Evolutionary conservation across 2,797 vertebrate genomes (phyloP), one percentile per base, ranked within the genome.

Genomic region (Eulemur coronatus): DNA sequence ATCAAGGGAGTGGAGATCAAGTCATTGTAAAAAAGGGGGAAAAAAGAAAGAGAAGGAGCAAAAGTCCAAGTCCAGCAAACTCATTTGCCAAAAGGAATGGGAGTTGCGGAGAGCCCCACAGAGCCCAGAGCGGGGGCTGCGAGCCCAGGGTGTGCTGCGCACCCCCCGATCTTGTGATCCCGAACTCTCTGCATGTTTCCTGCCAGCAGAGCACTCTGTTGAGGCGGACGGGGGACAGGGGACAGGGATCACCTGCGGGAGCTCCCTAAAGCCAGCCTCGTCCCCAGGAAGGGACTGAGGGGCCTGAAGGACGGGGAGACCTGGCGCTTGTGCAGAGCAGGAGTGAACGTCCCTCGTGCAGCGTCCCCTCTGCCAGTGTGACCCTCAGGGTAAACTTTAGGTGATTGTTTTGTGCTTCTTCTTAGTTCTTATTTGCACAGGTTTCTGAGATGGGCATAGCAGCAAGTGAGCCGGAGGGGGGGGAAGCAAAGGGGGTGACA

Each of bases 341-440:
- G 8, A 8, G 2, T 2, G 22, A 0, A 5, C 17, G 24, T 12
- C 15, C 73, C 24, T 33, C n/a, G 11, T 48, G 3, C 14, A 24
- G n/a, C 35, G 61, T 22, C 15, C 46, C 12, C 33, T 59, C 87
- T 30, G 5, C 67, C 75, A n/a, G 41, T 6, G 15, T 38, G 10
- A 17, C n/a, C 33, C 59, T 8, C 0, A 0, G 41, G 12, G 28
- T 10, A 38, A 46, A 43, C 3, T 15, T 17, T 24, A 30, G 50
- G n/a, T 18, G 30, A 63, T 7, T 18, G 9, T 20, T 30, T 35
- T 52, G 18, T 13, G 46, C 14, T 28, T 67, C n/a, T 48, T 26
- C 55, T 10, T 48, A 9, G 11, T 73, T 91, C 78, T 73, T 28
- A 61, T 26, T 38, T n/a, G 82, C 30, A 24, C 52, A 57, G 59